These are phyloP conservation scores for Amphiura filiformis DNA, from an alignment of 35 echinoderm and acorn worm species.

Conservation along the genomic window DNA sequence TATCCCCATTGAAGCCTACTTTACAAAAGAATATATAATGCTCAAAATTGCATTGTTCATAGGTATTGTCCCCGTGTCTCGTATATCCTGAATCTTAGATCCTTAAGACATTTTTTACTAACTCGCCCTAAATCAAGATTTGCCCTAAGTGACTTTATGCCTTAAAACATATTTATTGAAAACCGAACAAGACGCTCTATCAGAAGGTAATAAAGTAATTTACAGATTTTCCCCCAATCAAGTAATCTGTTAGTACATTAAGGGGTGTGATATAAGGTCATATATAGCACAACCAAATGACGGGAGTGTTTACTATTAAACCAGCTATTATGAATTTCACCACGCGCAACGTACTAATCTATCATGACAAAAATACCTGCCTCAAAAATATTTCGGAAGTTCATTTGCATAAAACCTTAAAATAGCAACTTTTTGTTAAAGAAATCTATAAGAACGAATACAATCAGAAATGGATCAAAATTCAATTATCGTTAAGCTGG, in stretches of 20 bases:
- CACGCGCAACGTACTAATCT: background rate
- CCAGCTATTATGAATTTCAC: too few relatives aligned
- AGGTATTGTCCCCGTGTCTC: background rate
- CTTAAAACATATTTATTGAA: background rate
- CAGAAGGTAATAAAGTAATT: background rate
- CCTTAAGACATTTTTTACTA: background rate
- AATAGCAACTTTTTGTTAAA: conserved; percentile 6
- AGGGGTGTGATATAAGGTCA: background rate
- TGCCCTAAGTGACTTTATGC: background rate
- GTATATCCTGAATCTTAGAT: background rate
- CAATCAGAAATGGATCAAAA: conserved; percentile 3
- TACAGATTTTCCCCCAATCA: background rate
- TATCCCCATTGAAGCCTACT: background rate
- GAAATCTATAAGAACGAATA: background rate
- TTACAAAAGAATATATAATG: conserved; percentile 6
- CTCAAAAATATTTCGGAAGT: background rate
- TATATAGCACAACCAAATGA: background rate
- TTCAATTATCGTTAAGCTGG: background rate
- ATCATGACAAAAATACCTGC: background rate
- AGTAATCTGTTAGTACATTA: background rate
- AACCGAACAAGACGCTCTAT: background rate
- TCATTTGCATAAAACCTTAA: conserved; percentile 8
- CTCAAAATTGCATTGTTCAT: background rate
- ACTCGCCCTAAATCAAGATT: background rate
- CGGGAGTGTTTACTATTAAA: background rate